phyloP scores from a whole-genome alignment of 2,888 invertebrate species.

The Eumacrocentrus americanus region DNA sequence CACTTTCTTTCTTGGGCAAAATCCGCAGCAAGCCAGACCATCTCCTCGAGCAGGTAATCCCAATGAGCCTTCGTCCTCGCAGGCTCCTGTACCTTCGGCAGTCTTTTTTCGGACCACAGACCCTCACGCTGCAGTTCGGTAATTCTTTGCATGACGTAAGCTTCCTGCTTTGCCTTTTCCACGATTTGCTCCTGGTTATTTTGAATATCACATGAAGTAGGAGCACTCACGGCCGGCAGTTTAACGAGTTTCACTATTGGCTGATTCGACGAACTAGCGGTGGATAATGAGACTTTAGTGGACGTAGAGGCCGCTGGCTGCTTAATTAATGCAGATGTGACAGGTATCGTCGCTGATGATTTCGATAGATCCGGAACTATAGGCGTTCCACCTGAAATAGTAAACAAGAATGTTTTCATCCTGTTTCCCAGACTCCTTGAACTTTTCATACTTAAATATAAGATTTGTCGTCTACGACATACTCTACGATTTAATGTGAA shows the following conservation, averaged over 20 bases:
- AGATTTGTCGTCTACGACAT: slow-evolving; percentile 23
- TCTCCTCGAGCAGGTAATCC: slow-evolving; percentile 98
- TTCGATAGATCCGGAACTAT: slow-evolving; percentile 52
- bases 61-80: slow-evolving; percentile 92
- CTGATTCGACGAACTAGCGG: slow-evolving; percentile 39
- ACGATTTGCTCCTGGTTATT: slow-evolving; percentile 78
- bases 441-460: neutral
- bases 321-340: slow-evolving; percentile 37
- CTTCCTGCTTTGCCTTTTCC: slow-evolving; percentile 90
- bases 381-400: slow-evolving; percentile 64
- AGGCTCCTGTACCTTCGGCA: slow-evolving; percentile 92
- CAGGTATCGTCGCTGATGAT: slow-evolving; percentile 53
- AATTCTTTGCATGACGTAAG: slow-evolving; percentile 91
- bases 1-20: slow-evolving; percentile 97
- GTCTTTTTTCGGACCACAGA: slow-evolving; percentile 89
- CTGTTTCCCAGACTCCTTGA: neutral
- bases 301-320: slow-evolving; percentile 40
- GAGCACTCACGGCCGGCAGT: slow-evolving; percentile 44
- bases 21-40: slow-evolving; percentile 98
- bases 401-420: neutral
- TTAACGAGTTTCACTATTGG: slow-evolving; percentile 57
- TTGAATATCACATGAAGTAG: slow-evolving; percentile 48
- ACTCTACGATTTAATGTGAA: slow-evolving; percentile 25
- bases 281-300: slow-evolving; percentile 27
- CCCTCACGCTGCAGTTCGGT: slow-evolving; percentile 92